Base-by-base conservation (phyloP, 2,113 vertebrate species). In the Corvus moneduloides region DNA sequence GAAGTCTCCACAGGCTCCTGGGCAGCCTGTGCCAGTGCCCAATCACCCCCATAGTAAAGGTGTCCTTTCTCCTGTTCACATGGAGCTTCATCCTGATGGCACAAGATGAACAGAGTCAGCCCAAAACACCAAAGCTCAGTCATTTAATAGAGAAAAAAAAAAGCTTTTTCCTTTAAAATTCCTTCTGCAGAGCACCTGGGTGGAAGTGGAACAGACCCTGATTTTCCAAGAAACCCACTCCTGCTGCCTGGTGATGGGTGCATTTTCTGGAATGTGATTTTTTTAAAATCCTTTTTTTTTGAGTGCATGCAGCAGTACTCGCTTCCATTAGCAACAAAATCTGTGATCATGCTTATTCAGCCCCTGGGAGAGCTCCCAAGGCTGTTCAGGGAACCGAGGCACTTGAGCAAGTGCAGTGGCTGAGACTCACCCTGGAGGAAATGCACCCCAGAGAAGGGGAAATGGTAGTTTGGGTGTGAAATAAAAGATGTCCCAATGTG, bases 301-400 rank as follows among this genome's bases (percentile, higher is more conserved):
- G 17, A 20, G 23, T 28, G 24, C 52, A 32, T 3, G 11, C 58
- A 80, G 61, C 22, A 49, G 17, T 8, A 10, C 23, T 30, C 7
- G 1, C 48, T 9, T 52, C 18, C 26, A 9, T 28, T 23, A 11
- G 22, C 56, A 46, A 26, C 13, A 15, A 5, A 49, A 11, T 27
- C 19, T 7, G 11, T 15, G 23, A 11, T 54, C 1, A 2, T 6
- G 11, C 11, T 59, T 37, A 10, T 11, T 11, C 10, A 14, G 23
- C 15, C 35, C 39, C 52, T 15, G 18, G 35, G 48, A 28, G 10
- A 27, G 51, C 21, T 67, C 27, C 8, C 10, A 1, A 1, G 41
- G 6, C 10, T 0, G 1, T 18, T 20, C 0, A 4, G 41, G 28
- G 59, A 12, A 11, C 6, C 22, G 18, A 49, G 35, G 11, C 24